Conservation (phyloP, 2,888 invertebrate species). For the Cephonodes hylas region DNA sequence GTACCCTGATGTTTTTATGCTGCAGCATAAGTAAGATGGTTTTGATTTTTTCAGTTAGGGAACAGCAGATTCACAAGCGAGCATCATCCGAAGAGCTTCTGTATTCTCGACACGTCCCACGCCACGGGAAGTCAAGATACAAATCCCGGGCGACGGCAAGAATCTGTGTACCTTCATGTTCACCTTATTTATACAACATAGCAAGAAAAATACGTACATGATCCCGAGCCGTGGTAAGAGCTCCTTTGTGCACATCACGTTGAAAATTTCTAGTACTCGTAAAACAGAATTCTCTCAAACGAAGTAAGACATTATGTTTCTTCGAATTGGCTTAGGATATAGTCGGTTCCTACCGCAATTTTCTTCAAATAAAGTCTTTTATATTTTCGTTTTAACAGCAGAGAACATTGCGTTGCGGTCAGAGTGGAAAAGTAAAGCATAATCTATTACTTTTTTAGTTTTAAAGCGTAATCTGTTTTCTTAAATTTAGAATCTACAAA, state of each 20-base stretch:
- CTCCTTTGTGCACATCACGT: not conserved
- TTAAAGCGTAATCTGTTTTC: no score
- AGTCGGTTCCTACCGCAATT: not conserved
- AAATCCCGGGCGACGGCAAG: conserved; percentile 65
- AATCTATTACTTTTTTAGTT: no score
- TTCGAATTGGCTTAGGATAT: not conserved
- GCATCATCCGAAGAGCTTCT: conserved; percentile 39
- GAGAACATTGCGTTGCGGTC: not conserved
- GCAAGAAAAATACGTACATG: conserved; percentile 60
- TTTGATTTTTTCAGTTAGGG: conserved; percentile 33
- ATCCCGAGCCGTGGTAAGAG: conserved; percentile 30
- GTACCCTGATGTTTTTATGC: no score
- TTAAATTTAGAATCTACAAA: no score
- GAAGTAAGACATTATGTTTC: not conserved
- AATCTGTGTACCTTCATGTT: conserved; percentile 68
- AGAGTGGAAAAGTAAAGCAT: not conserved
- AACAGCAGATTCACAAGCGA: conserved; percentile 29
- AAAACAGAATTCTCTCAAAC: not conserved
- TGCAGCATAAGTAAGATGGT: conserved; percentile 16
- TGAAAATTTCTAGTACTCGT: not conserved
- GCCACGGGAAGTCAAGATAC: conserved; percentile 70
- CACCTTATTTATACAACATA: conserved; percentile 68
- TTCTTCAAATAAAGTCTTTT: not conserved
- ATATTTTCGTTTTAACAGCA: not conserved
- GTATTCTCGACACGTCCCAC: conserved; percentile 69